Evolutionary conservation across 2,113 vertebrate species (phyloP).

Genomic region (Lucifuga dentata): DNA sequence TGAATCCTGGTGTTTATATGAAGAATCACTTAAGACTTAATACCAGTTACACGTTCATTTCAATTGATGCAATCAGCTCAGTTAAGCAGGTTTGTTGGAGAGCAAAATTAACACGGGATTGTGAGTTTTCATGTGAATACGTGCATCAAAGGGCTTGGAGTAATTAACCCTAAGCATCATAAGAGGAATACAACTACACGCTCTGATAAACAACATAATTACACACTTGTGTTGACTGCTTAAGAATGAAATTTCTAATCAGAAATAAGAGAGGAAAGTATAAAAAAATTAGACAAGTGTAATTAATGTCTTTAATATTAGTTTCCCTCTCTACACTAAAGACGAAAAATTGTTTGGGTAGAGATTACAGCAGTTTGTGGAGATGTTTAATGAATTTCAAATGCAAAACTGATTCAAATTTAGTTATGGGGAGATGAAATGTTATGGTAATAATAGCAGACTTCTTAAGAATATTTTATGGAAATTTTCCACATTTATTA

Average conservation of each 20-base stretch:
- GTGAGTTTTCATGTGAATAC: constrained; percentile 52
- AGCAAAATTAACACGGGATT: constrained; percentile 69
- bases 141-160: constrained; percentile 64
- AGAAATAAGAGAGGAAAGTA: constrained; percentile 46
- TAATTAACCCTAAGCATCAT: constrained; percentile 75
- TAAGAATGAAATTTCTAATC: constrained; percentile 74
- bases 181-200: constrained; percentile 68
- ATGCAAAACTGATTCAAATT: constrained; percentile 86
- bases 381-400: constrained; percentile 84
- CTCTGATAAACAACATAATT: constrained; percentile 84
- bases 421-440: constrained; percentile 82
- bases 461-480: constrained; percentile 88
- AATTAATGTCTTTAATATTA: constrained; percentile 80
- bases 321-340: constrained; percentile 71
- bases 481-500: constrained; percentile 85
- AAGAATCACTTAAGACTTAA: constrained; percentile 29
- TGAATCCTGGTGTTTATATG: constrained; percentile 26
- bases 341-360: constrained; percentile 79
- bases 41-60: constrained; percentile 13
- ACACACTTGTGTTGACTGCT: constrained; percentile 77
- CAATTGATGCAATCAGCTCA: constrained; percentile 52
- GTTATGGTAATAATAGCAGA: constrained; percentile 79
- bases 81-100: constrained; percentile 59
- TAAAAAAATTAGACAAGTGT: constrained; percentile 75
- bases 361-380: constrained; percentile 81